phyloP scores from a whole-genome alignment of 2,797 vertebrate species.

The Novumbra hubbsi region DNA sequence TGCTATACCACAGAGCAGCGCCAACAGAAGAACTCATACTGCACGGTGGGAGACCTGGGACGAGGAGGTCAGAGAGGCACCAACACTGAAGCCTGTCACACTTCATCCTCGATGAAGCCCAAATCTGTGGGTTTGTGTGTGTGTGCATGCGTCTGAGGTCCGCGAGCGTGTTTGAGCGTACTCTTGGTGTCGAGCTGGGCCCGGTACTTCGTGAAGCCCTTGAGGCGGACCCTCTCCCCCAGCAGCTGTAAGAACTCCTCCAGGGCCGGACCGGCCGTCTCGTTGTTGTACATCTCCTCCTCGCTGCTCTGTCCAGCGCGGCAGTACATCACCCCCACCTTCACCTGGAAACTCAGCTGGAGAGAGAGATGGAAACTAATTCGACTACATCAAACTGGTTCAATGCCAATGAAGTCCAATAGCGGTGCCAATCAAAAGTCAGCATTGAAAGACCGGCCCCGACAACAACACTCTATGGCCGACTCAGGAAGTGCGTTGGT shows the following conservation, averaged over 20 bases:
- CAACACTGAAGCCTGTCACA: background rate
- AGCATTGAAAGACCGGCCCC: background rate
- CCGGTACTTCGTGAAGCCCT: conserved; percentile 95
- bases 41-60: background rate
- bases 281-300: conserved; percentile 99
- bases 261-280: conserved; percentile 87
- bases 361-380: background rate
- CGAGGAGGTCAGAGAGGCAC: background rate
- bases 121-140: conserved; percentile 5
- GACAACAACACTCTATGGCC: background rate
- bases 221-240: conserved; percentile 92
- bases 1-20: background rate
- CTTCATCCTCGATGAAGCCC: background rate
- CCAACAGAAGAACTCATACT: background rate
- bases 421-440: background rate
- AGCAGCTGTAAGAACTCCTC: conserved; percentile 96
- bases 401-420: background rate
- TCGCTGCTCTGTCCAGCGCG: conserved; percentile 92
- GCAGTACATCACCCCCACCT: conserved; percentile 98
- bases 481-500: background rate
- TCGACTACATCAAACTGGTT: background rate
- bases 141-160: conserved; percentile 10
- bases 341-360: conserved; percentile 95
- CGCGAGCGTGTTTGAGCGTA: conserved; percentile 50
- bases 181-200: conserved; percentile 96